Base-by-base conservation (phyloP, 2,113 vertebrate genomes). In the Mesoclemmys tuberculata region DNA sequence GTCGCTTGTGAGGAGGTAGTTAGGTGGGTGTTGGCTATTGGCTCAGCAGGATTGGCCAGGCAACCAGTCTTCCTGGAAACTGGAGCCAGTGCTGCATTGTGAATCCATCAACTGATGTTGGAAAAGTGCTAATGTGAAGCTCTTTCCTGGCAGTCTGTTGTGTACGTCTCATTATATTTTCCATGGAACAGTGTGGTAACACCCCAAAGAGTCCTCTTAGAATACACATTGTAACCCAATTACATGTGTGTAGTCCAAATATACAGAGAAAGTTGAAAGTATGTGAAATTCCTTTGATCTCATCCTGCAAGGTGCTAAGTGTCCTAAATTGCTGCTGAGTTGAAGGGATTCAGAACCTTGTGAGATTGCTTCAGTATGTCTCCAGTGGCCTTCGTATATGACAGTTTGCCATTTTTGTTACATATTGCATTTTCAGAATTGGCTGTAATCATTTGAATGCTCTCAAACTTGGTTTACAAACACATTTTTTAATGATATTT, bases 401-500 rank as follows among this genome's bases (percentile, higher is more conserved):
- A 68, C 21, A 22, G n/a, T 9, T 24, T 4, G 75, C 55, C 84
- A 27, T 29, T 46, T 79, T 58, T 80, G 22, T 44, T 75, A 58
- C 46, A 10, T 46, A 55, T 35, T 46, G 31, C 24, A 29, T 58
- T 89, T 54, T 77, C 84, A 91, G 1, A 7, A 0, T 77, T 49
- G 84, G 24, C 54, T 46, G 44, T 4, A 2, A 1, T 79, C 2
- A 1, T 35, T 10, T 31, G 2, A 21, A 12, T 6, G 5, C 54
- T 41, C 44, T 56, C 71, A 94, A 87, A 46, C 18, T 29, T 61
- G 35, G 18, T 80, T 96, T 10, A 91, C 14, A n/a, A 26, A 0
- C 19, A 10, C 90, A 49, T 88, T 92, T 96, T 97, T 95, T 89
- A 6, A 35, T 97, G 93, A 88, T 97, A 56, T 98, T 98, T 95